Conservation (phyloP, 2,888 invertebrate genomes). For the Carabus problematicus region DNA sequence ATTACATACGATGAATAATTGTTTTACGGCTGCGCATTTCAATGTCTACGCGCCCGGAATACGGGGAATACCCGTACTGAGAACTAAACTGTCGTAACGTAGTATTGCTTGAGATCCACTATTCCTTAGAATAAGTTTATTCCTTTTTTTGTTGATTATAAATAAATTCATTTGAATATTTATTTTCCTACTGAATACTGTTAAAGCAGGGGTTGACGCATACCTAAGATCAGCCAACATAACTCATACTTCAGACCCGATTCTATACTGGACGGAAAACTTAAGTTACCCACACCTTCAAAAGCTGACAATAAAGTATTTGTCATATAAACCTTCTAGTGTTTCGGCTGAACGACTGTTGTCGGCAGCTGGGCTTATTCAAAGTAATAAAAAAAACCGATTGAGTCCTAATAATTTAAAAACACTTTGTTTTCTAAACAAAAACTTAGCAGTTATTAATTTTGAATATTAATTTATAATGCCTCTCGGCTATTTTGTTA, state of each 20-base stretch:
- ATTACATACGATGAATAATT: background rate
- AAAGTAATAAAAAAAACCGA: slow-evolving; percentile 1
- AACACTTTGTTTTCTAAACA: slow-evolving; percentile 10
- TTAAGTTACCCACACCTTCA: background rate
- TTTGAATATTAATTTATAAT: too few relatives aligned
- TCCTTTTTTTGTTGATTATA: too few relatives aligned
- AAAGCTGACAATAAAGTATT: slow-evolving; percentile 5
- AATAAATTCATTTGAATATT: slow-evolving; percentile 18
- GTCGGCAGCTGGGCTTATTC: background rate
- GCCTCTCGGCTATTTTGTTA: too few relatives aligned
- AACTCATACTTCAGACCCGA: slow-evolving; percentile 11
- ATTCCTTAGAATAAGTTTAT: too few relatives aligned
- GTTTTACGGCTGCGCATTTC: background rate
- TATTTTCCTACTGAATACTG: slow-evolving; percentile 9
- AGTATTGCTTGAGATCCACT: too few relatives aligned
- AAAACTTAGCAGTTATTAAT: slow-evolving; percentile 1
- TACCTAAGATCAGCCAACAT: slow-evolving; percentile 5
- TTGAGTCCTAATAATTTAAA: slow-evolving; percentile 4
- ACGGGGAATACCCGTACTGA: slow-evolving; percentile 2
- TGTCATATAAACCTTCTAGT: slow-evolving; percentile 15
- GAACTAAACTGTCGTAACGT: background rate
- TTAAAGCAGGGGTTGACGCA: slow-evolving; percentile 9
- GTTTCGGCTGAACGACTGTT: background rate
- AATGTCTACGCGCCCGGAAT: background rate
- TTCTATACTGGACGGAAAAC: slow-evolving; percentile 9